Percentiles rank a stretch among this genome's conserved stretches.
phyloP scores from a whole-genome alignment of 1,140 invertebrate genomes.

The Drosophila ohnishii region DNA sequence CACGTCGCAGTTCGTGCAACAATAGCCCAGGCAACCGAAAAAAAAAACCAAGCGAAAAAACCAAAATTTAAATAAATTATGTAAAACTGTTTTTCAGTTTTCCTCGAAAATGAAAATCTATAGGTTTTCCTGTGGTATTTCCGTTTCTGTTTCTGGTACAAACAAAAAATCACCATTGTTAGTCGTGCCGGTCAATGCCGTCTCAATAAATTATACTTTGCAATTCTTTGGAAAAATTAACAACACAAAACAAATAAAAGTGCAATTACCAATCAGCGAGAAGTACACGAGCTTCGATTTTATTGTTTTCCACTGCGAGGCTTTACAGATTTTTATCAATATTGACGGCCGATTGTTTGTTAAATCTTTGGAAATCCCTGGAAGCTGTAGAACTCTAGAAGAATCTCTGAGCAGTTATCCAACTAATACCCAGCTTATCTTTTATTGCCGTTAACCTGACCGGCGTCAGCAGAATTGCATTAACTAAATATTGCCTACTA shows the following conservation, averaged over 20 bases:
- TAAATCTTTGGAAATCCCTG: conserved; percentile 14
- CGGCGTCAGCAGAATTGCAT: conserved; percentile 21
- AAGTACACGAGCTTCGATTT: conserved; percentile 31
- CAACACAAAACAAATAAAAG: conserved; percentile 35
- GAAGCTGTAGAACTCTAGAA: background rate
- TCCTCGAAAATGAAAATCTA: conserved; percentile 39
- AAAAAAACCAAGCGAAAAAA: background rate
- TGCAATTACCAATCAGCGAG: conserved; percentile 35
- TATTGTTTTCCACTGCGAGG: conserved; percentile 11
- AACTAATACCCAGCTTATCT: conserved; percentile 5
- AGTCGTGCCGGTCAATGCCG: conserved; percentile 54
- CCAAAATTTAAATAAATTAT: conserved; percentile 78
- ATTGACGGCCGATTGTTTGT: conserved; percentile 15
- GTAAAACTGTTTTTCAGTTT: conserved; percentile 55
- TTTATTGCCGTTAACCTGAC: conserved; percentile 13
- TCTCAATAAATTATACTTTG: conserved; percentile 48
- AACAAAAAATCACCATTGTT: conserved; percentile 15
- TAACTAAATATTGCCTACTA: conserved; percentile 44
- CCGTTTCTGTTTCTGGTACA: conserved; percentile 50
- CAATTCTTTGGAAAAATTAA: conserved; percentile 50
- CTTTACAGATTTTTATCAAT: conserved; percentile 23
- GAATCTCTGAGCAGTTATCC: conserved; percentile 14
- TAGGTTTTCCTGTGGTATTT: conserved; percentile 51
- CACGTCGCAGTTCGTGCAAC: conserved; percentile 80
- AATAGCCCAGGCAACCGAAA: conserved; percentile 33